Conservation (phyloP, 2,113 vertebrate genomes). For the Petroica traversi region DNA sequence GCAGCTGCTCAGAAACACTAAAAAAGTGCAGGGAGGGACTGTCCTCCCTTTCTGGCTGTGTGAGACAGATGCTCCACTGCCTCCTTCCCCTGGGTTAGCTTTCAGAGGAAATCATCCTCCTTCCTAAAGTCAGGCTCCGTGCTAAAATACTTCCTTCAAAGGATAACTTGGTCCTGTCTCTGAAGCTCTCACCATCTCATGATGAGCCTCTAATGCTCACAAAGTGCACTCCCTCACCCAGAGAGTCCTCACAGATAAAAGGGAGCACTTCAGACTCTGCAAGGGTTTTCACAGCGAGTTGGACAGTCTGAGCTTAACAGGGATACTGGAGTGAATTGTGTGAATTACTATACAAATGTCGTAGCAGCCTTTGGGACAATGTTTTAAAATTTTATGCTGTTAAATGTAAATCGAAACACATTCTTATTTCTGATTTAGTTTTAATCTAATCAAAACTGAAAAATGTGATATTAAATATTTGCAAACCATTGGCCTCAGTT, state of each 20-base stretch:
- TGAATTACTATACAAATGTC: background rate
- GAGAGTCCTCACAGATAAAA: background rate
- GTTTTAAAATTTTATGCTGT: background rate
- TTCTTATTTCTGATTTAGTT: background rate
- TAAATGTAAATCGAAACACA: background rate
- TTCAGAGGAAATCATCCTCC: background rate
- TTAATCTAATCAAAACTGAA: background rate
- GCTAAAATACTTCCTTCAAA: background rate
- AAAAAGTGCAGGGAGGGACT: background rate
- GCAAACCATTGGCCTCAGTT: background rate
- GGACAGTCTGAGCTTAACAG: background rate
- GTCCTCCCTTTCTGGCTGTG: background rate
- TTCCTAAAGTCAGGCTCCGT: background rate
- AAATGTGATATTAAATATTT: background rate
- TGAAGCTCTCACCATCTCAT: background rate
- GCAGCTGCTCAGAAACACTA: background rate
- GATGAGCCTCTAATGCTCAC: background rate
- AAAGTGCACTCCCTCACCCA: background rate
- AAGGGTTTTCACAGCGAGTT: background rate
- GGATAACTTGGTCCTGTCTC: background rate
- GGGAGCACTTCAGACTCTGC: background rate
- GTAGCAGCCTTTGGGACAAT: background rate
- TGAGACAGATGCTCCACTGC: background rate
- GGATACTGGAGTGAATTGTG: background rate
- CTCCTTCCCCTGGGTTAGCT: background rate